A percentile compares a stretch with the other conserved stretches of the same genome.
These are phyloP conservation scores for Epizoanthus fatuus DNA, from an alignment of 92 coral and sea anemone species.

Conservation along the genomic window DNA sequence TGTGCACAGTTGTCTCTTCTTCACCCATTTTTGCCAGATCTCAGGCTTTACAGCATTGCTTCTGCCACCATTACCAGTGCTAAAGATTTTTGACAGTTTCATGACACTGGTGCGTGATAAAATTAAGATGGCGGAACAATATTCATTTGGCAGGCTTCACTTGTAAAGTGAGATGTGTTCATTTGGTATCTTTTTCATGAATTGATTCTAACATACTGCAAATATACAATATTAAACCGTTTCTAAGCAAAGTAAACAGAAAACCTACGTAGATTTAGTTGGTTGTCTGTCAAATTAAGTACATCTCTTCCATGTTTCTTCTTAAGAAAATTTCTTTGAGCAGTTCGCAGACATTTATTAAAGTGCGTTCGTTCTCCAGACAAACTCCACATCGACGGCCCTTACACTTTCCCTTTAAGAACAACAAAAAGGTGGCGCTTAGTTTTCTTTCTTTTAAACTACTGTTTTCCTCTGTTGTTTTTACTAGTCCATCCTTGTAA, in stretches of 20 bases:
- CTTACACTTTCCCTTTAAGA: constrained; percentile 70
- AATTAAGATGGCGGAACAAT: constrained; percentile 7
- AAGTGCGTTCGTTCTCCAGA: constrained; percentile 78
- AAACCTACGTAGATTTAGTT: background rate
- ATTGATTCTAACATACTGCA: background rate
- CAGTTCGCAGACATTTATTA: constrained; percentile 81
- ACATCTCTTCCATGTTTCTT: constrained; percentile 95
- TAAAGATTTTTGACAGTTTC: background rate
- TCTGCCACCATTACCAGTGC: too few species aligned
- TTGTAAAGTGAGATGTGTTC: background rate
- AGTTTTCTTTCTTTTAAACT: constrained; percentile 51
- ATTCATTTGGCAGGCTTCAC: too few species aligned
- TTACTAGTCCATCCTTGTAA: background rate
- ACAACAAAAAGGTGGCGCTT: constrained; percentile 73
- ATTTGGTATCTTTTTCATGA: background rate
- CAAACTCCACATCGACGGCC: constrained; percentile 87
- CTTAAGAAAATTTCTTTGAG: constrained; percentile 89
- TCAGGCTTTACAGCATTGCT: too few species aligned
- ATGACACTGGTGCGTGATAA: background rate
- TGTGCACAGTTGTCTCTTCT: too few species aligned
- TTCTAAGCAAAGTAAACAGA: constrained; percentile 27
- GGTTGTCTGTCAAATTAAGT: constrained; percentile 66
- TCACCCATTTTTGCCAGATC: too few species aligned
- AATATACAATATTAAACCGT: constrained; percentile 13
- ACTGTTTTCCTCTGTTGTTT: constrained; percentile 13